Evolutionary conservation across 2,888 invertebrate species (phyloP).

Genomic region (Lithophane semibrunnea): DNA sequence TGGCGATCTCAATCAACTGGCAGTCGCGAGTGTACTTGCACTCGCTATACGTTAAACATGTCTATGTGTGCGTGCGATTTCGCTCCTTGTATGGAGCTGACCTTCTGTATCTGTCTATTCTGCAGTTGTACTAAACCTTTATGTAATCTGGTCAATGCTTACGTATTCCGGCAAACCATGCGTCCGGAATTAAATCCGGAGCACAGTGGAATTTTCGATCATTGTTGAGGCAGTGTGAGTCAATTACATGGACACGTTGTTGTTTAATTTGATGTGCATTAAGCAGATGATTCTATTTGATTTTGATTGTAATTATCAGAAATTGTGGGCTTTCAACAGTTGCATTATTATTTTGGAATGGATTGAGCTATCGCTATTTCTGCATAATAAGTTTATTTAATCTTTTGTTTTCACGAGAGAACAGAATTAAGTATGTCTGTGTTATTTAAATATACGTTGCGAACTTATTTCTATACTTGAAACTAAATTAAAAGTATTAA

Average conservation of each 20-base stretch:
- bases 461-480: background rate
- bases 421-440: no score
- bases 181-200: constrained; percentile 66
- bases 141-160: constrained; percentile 51
- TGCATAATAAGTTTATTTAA: no score
- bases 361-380: background rate
- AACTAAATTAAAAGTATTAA: no score
- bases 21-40: no score
- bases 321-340: background rate
- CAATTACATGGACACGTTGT: constrained; percentile 45
- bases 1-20: no score
- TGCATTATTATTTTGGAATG: constrained; percentile 10
- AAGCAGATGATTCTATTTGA: constrained; percentile 4
- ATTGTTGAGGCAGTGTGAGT: constrained; percentile 45
- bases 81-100: background rate
- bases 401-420: background rate
- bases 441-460: background rate
- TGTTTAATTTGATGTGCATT: constrained; percentile 31
- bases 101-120: constrained; percentile 13
- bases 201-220: constrained; percentile 49
- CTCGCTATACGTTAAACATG: background rate
- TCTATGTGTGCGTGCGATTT: background rate
- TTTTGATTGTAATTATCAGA: constrained; percentile 18
- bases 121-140: constrained; percentile 45
- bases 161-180: constrained; percentile 42